Evolutionary conservation across 1,140 invertebrate species (phyloP).

Genomic region (Aphaenogaster rudis): DNA sequence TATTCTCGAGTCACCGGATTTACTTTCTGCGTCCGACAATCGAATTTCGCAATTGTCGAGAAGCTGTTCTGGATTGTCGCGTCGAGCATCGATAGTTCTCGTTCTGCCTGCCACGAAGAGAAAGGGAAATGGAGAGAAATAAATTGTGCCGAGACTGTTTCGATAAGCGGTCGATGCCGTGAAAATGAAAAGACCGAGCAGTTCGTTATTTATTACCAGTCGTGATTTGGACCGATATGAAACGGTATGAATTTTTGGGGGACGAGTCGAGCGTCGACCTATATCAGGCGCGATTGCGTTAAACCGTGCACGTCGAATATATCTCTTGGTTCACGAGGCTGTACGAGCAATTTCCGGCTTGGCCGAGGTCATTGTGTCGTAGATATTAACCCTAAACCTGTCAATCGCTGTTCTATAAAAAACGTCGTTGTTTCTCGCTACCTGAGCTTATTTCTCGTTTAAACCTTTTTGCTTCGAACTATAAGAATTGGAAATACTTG

Average conservation of each 20-base stretch:
- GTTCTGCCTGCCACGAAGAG: background rate
- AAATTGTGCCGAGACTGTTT: conserved; percentile 38
- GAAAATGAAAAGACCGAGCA: conserved; percentile 37
- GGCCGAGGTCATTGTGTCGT: background rate
- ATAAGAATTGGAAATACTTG: background rate
- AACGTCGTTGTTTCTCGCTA: background rate
- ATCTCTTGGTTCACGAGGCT: conserved; percentile 14
- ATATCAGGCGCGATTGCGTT: conserved; percentile 22
- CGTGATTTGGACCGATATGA: conserved; percentile 14
- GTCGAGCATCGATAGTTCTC: background rate
- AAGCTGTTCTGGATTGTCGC: conserved; percentile 35
- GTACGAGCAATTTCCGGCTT: conserved; percentile 26
- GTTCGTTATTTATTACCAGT: conserved; percentile 32
- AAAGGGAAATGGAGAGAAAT: conserved; percentile 18
- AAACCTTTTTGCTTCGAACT: background rate
- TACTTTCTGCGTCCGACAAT: background rate
- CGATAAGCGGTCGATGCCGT: conserved; percentile 33
- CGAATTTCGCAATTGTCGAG: conserved; percentile 22
- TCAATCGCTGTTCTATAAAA: background rate
- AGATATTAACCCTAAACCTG: conserved; percentile 25
- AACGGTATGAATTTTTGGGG: background rate
- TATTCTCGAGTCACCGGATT: conserved; percentile 5
- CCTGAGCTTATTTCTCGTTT: background rate
- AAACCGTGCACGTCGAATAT: background rate
- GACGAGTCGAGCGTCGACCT: background rate